Evolutionary conservation across 1,140 invertebrate genomes (phyloP), one percentile per base, ranked within the genome.

Genomic region (Camponotus floridanus): DNA sequence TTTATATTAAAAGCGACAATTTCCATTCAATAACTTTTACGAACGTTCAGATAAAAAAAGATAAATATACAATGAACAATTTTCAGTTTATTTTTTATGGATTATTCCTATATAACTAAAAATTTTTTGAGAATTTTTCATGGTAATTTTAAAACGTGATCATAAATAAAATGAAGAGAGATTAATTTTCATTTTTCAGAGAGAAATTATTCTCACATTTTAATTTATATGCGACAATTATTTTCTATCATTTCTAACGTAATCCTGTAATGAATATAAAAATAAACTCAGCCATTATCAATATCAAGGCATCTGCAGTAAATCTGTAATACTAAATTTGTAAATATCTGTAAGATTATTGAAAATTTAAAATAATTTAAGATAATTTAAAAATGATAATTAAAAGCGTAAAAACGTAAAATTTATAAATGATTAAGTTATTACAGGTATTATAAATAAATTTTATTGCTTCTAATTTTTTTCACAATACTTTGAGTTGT

Each of bases 121-220:
- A 48, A 48, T 18, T 5, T 31, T 31, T 62, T 31, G 61, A 61
- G 61, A 33, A 15, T 62, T 13, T n/a, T 59, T 26, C 11, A 45
- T 45, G 13, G 13, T 48, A 26, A 42, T 48, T 45, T 62, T 45
- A 33, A 15, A 39, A 59, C 21, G 6, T 31, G 13, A 78, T 61
- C 4, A 39, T 45, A 42, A 76, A 76, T 45, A 42, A 76, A 76
- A 13, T 9, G 7, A 39, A 3, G 2, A 6, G 2, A 11, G 39
- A 13, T 6, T 39, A 76, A 74, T 73, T 73, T 33, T 74, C 6
- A 33, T 36, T 62, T 76, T 11, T 76, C 26, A 26, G 26, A 26
- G 26, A 26, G 26, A 76, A 31, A 3, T 15, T n/a, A 8, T 31
- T 45, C 2, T n/a, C 7, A 8, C 1, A n/a, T 64, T 7, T 76